Percentiles rank a stretch among this genome's conserved stretches.
These are phyloP conservation scores for Carassius carassius DNA, from an alignment of 2,113 vertebrate genomes.

Conservation along the genomic window DNA sequence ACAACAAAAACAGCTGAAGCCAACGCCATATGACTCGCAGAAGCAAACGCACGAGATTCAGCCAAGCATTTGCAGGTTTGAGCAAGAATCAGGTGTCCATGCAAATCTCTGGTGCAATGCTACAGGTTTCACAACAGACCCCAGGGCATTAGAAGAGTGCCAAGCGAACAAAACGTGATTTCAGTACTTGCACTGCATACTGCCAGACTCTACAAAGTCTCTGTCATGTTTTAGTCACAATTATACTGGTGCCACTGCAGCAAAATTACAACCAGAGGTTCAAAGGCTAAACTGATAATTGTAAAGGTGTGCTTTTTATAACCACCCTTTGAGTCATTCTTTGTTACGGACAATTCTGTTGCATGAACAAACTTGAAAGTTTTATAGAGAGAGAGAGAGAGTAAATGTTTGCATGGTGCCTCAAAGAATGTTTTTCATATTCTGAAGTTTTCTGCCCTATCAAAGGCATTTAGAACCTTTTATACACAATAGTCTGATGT, in stretches of 20 bases:
- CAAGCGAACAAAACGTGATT: conserved; percentile 29
- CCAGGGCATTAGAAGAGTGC: conserved; percentile 37
- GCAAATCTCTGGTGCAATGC: conserved; percentile 27
- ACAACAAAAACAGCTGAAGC: background rate
- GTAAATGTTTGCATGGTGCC: conserved; percentile 45
- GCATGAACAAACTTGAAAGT: conserved; percentile 50
- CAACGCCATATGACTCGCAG: background rate
- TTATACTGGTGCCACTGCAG: conserved; percentile 43
- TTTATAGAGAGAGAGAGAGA: conserved; percentile 16
- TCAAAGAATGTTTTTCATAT: conserved; percentile 53
- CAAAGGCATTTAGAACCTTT: conserved; percentile 36
- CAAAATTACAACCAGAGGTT: conserved; percentile 44
- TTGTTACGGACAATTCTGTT: conserved; percentile 34
- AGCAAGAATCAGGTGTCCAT: conserved; percentile 28
- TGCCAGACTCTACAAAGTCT: conserved; percentile 51
- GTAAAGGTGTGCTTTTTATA: conserved; percentile 53
- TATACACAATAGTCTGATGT: background rate
- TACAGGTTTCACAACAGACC: conserved; percentile 29
- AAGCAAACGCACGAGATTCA: background rate
- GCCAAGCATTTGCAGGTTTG: background rate
- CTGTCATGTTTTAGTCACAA: conserved; percentile 43
- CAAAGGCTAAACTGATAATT: conserved; percentile 48
- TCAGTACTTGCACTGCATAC: background rate
- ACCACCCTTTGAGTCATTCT: conserved; percentile 36
- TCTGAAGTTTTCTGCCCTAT: conserved; percentile 25